Percentiles rank a stretch among this genome's conserved stretches.
These are phyloP conservation scores for Limnothrissa miodon DNA, from an alignment of 2,113 vertebrate species.

Conservation along the genomic window DNA sequence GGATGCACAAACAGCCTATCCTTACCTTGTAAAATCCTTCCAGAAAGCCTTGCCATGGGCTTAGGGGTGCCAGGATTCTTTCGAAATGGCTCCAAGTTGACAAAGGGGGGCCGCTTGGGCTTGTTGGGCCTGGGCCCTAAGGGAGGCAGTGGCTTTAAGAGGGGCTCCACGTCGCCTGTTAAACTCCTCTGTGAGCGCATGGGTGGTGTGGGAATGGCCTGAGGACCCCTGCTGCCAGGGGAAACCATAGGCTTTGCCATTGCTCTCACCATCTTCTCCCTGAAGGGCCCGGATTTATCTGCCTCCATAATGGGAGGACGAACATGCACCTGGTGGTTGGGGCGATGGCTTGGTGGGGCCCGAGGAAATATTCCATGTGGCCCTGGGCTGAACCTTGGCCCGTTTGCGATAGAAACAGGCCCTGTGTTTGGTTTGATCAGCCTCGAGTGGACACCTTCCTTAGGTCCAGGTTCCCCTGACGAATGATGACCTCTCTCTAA, in stretches of 20 bases:
- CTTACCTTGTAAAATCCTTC: constrained; percentile 49
- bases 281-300: constrained; percentile 42
- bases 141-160: constrained; percentile 66
- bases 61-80: background rate
- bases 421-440: constrained; percentile 25
- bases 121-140: constrained; percentile 65
- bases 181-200: constrained; percentile 44
- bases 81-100: constrained; percentile 67
- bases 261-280: constrained; percentile 62
- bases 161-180: constrained; percentile 55
- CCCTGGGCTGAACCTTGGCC: background rate
- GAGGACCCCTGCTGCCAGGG: background rate
- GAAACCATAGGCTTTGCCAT: constrained; percentile 56
- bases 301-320: constrained; percentile 20
- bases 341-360: constrained; percentile 36
- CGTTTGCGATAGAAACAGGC: constrained; percentile 1
- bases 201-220: background rate
- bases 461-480: constrained; percentile 21
- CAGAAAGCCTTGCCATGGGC: background rate
- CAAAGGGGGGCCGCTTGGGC: constrained; percentile 69
- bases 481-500: constrained; percentile 37
- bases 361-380: constrained; percentile 42
- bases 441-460: constrained; percentile 48
- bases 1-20: background rate
- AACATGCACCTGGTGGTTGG: constrained; percentile 32